Evolutionary conservation across 2,888 invertebrate genomes (phyloP).

Genomic region (Leistus spinibarbis): DNA sequence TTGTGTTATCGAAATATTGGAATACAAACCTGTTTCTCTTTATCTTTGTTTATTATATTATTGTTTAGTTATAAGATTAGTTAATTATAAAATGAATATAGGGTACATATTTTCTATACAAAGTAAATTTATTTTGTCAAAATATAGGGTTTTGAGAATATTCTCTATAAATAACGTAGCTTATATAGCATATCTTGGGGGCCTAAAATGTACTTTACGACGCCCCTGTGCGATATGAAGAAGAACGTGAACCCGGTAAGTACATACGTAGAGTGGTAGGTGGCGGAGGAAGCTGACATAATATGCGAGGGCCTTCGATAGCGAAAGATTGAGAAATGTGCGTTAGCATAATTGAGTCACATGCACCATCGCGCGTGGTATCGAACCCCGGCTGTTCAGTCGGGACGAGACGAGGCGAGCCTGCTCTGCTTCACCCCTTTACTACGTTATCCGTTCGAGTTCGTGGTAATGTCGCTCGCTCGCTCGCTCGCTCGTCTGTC

Average conservation of each 20-base stretch:
- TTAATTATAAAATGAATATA: no score
- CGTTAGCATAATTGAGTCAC: slow-evolving; percentile 52
- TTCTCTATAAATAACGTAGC: neutral
- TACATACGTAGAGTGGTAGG: neutral
- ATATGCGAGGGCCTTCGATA: slow-evolving; percentile 42
- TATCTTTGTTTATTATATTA: no score
- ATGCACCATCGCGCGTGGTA: slow-evolving; percentile 48
- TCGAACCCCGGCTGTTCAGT: slow-evolving; percentile 39
- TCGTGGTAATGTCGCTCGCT: neutral
- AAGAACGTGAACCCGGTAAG: neutral
- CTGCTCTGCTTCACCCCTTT: slow-evolving; percentile 11
- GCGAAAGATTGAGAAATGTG: slow-evolving; percentile 51
- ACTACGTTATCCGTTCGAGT: neutral
- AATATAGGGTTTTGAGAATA: neutral
- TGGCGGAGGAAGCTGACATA: slow-evolving; percentile 36
- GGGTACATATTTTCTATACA: no score
- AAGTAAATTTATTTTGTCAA: neutral
- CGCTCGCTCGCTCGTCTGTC: no score
- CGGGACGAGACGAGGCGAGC: neutral
- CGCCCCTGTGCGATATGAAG: neutral
- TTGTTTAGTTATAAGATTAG: no score
- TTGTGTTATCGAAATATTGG: no score
- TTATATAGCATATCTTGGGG: neutral
- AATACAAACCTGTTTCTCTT: no score
- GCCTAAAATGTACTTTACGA: neutral